Percentiles rank a stretch among this genome's conserved stretches.
Evolutionary conservation across 2,888 invertebrate genomes (phyloP).

Genomic region (Eulithis prunata): DNA sequence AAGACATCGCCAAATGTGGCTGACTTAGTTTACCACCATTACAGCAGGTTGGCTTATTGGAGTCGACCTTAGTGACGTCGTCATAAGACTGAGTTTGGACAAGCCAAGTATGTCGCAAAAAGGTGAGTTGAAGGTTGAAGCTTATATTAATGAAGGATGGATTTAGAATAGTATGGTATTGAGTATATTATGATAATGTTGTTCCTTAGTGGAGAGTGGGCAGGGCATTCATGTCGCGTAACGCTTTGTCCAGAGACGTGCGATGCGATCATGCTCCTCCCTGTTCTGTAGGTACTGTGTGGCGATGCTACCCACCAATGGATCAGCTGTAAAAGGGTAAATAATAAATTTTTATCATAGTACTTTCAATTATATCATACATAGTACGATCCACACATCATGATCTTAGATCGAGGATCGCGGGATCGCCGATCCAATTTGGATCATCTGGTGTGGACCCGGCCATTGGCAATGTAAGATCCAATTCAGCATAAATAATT

Average conservation of each 20-base stretch:
- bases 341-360: too few species aligned
- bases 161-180: constrained; percentile 73
- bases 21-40: too few species aligned
- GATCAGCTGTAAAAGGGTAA: constrained; percentile 90
- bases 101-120: constrained; percentile 51
- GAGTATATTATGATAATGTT: constrained; percentile 68
- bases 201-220: constrained; percentile 57
- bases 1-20: too few species aligned
- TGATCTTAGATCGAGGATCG: too few species aligned
- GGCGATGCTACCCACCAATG: constrained; percentile 98
- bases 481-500: too few species aligned
- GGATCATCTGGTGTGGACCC: too few species aligned
- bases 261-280: constrained; percentile 98
- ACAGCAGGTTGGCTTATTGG: too few species aligned
- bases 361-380: too few species aligned
- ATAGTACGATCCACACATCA: too few species aligned
- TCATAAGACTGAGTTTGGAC: constrained; percentile 30
- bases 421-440: too few species aligned
- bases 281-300: constrained; percentile 99
- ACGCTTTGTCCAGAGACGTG: constrained; percentile 99
- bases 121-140: constrained; percentile 47
- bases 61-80: constrained; percentile 35
- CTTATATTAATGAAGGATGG: constrained; percentile 75
- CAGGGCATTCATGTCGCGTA: constrained; percentile 93
- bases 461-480: too few species aligned